Evolutionary conservation across 2,888 invertebrate genomes (phyloP).

Genomic region (Melieria picta): DNA sequence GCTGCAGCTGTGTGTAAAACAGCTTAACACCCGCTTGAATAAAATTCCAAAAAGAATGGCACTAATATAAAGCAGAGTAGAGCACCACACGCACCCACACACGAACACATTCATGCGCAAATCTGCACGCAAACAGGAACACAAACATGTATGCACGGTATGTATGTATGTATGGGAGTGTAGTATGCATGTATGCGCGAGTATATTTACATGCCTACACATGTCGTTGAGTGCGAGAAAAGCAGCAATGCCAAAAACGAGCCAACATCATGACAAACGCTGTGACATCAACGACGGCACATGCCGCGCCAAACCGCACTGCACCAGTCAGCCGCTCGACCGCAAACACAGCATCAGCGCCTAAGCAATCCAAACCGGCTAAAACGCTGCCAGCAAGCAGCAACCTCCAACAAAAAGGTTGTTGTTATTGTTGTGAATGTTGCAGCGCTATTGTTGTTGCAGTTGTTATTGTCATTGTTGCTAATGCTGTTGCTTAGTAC

Average conservation of each 20-base stretch:
- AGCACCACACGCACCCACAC: not conserved
- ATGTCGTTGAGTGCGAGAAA: no score
- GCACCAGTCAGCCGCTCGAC: constrained; percentile 3
- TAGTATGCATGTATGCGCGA: not conserved
- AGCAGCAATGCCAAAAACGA: no score
- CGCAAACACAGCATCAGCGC: not conserved
- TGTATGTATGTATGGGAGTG: not conserved
- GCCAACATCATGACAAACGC: no score
- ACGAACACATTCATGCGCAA: constrained; percentile 27
- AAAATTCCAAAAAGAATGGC: constrained; percentile 13
- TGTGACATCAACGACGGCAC: not conserved
- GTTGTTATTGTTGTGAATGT: not conserved
- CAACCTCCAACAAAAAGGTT: no score
- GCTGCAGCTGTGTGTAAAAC: not conserved
- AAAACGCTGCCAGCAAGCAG: no score
- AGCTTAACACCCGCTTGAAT: constrained; percentile 3
- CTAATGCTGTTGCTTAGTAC: not conserved
- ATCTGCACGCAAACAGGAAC: constrained; percentile 19
- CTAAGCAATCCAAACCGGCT: no score
- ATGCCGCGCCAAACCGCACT: constrained; percentile 10
- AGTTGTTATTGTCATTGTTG: not conserved
- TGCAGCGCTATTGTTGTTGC: not conserved
- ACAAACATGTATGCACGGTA: not conserved
- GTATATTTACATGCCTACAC: no score
- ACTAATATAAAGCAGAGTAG: constrained; percentile 1